These are phyloP conservation scores for Phanerotoma sp. DNA, from an alignment of 2,888 invertebrate genomes.

Conservation along the genomic window DNA sequence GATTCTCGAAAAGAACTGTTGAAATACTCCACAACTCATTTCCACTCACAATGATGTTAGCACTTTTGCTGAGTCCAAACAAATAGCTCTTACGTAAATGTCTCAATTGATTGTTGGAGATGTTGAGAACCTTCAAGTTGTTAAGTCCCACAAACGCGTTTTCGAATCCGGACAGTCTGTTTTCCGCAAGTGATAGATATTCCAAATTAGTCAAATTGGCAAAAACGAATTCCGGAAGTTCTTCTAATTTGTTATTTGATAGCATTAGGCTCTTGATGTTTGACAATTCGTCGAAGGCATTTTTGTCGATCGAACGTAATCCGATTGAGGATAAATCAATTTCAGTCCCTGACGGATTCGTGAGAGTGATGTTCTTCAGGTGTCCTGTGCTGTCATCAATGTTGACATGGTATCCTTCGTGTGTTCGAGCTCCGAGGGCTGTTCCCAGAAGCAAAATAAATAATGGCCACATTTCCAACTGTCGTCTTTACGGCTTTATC, in stretches of 20 bases:
- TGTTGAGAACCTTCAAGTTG: slow-evolving; percentile 37
- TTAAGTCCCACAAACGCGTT: slow-evolving; percentile 37
- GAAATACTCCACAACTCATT: slow-evolving; percentile 40
- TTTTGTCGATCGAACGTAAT: slow-evolving; percentile 31
- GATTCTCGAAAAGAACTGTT: slow-evolving; percentile 38
- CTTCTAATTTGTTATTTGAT: slow-evolving; percentile 35
- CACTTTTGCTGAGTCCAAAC: slow-evolving; percentile 36
- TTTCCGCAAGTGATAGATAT: slow-evolving; percentile 34
- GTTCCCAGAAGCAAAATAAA: slow-evolving; percentile 12
- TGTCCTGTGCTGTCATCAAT: slow-evolving; percentile 33
- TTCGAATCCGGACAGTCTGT: slow-evolving; percentile 8
- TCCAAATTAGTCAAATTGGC: slow-evolving; percentile 38
- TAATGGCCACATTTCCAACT: slow-evolving; percentile 4
- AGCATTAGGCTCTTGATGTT: slow-evolving; percentile 35
- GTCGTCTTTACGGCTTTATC: too few species aligned
- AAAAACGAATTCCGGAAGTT: slow-evolving; percentile 39
- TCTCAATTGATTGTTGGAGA: slow-evolving; percentile 39
- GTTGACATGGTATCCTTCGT: slow-evolving; percentile 25
- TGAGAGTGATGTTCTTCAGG: slow-evolving; percentile 26
- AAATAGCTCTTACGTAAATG: slow-evolving; percentile 37
- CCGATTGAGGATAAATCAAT: slow-evolving; percentile 35
- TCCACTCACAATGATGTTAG: slow-evolving; percentile 32
- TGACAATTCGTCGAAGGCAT: slow-evolving; percentile 34
- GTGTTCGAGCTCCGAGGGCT: slow-evolving; percentile 1
- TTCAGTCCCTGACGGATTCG: not conserved